Percentiles rank a stretch among this genome's conserved stretches.
Conservation (phyloP, 1,140 invertebrate genomes). For the Drosophila hydei region DNA sequence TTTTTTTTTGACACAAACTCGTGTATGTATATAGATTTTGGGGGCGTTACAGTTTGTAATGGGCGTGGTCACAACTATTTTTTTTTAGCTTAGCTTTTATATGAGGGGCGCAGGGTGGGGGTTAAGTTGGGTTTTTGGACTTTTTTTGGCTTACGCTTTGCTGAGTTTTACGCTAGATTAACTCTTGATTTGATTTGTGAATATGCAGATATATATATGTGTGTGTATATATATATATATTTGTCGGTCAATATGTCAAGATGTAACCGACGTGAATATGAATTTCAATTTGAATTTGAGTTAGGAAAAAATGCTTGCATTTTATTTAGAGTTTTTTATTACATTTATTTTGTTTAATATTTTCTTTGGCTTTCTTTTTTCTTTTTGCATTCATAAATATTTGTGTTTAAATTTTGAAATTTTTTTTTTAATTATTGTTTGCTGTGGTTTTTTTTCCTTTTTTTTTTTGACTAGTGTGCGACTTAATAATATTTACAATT, state of each 20-base stretch:
- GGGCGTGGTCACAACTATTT: conserved; percentile 37
- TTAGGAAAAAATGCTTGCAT: conserved; percentile 26
- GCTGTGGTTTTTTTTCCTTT: conserved; percentile 46
- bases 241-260: conserved; percentile 42
- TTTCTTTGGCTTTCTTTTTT: conserved; percentile 73
- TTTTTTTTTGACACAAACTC: conserved; percentile 46
- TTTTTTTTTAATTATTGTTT: conserved; percentile 68
- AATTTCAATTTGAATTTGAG: conserved; percentile 12
- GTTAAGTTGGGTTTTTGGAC: background rate
- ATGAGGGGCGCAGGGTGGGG: background rate
- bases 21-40: conserved; percentile 26
- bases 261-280: conserved; percentile 35
- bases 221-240: conserved; percentile 27
- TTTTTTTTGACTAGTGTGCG: conserved; percentile 71
- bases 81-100: conserved; percentile 50
- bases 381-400: conserved; percentile 70
- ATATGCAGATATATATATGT: conserved; percentile 35
- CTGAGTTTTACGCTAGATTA: conserved; percentile 75
- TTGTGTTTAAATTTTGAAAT: conserved; percentile 48
- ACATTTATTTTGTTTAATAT: conserved; percentile 50
- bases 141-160: conserved; percentile 68
- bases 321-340: conserved; percentile 15
- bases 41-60: background rate
- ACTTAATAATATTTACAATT: conserved; percentile 81
- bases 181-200: conserved; percentile 48